A percentile compares a stretch with the other conserved stretches of the same genome.
phyloP scores from a whole-genome alignment of 2,888 invertebrate genomes.

The Leptopterna dolabrata region DNA sequence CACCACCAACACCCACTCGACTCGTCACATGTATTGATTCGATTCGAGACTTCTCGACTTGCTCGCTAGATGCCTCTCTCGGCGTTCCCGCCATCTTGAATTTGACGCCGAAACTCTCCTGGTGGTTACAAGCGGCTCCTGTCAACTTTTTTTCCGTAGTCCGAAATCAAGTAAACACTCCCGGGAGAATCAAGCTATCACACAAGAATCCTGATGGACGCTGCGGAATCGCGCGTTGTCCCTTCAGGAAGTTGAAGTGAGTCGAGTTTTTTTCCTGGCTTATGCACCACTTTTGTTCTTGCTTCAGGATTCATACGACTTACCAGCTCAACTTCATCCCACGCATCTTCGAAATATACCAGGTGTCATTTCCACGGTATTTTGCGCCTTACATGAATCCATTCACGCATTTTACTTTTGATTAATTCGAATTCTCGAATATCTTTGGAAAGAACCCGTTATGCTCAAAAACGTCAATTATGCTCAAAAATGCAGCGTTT shows the following conservation, averaged over 20 bases:
- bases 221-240: background rate
- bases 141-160: constrained; percentile 9
- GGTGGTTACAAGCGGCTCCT: constrained; percentile 27
- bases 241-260: background rate
- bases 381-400: background rate
- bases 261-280: background rate
- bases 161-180: constrained; percentile 13
- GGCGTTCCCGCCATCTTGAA: constrained; percentile 14
- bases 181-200: background rate
- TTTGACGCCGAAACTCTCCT: constrained; percentile 13
- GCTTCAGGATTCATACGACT: background rate
- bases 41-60: background rate
- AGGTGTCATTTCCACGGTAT: background rate
- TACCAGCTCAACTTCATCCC: background rate
- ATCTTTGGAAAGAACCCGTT: too few species aligned
- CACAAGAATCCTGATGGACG: background rate
- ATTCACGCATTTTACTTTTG: too few species aligned
- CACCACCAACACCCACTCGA: background rate
- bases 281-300: background rate
- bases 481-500: too few species aligned
- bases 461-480: too few species aligned
- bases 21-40: background rate
- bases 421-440: too few species aligned
- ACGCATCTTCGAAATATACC: background rate
- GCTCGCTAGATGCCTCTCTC: constrained; percentile 18